Conservation (phyloP, 2,888 invertebrate genomes). For the Dastarcus helophoroides region DNA sequence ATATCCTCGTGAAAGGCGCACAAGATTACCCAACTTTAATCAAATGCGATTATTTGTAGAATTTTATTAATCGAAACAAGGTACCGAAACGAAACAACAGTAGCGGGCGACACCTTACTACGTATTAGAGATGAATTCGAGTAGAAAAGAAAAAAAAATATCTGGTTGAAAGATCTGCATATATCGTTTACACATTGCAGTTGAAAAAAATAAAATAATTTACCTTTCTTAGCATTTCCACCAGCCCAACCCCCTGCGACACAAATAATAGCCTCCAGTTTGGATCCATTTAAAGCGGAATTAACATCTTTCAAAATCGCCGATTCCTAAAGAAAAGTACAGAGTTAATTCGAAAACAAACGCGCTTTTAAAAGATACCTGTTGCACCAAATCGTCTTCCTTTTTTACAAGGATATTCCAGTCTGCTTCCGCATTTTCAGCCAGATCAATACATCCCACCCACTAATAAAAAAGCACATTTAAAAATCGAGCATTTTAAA, state of each 20-base stretch:
- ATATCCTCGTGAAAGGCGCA: too few relatives aligned
- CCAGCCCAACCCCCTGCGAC: conserved; percentile 99
- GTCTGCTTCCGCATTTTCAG: conserved; percentile 57
- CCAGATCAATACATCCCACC: conserved; percentile 36
- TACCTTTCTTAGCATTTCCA: conserved; percentile 70
- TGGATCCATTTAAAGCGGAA: conserved; percentile 56
- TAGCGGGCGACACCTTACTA: too few relatives aligned
- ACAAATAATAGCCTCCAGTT: conserved; percentile 91
- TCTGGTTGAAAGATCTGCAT: too few relatives aligned
- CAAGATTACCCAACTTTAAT: too few relatives aligned
- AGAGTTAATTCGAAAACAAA: conserved; percentile 5
- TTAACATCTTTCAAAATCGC: conserved; percentile 57
- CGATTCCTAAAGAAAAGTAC: conserved; percentile 40
- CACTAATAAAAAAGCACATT: conserved; percentile 23
- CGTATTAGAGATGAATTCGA: too few relatives aligned
- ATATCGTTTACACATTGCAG: too few relatives aligned
- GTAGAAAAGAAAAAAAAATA: too few relatives aligned
- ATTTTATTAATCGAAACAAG: too few relatives aligned
- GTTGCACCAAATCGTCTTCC: conserved; percentile 62
- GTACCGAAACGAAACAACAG: too few relatives aligned
- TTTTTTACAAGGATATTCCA: conserved; percentile 76
- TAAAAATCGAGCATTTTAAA: neutral
- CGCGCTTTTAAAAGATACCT: conserved; percentile 37
- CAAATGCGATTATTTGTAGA: too few relatives aligned
- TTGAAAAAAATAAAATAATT: conserved; percentile 2